Conservation (phyloP, 2,113 vertebrate genomes). For the Pampusana beccarii region DNA sequence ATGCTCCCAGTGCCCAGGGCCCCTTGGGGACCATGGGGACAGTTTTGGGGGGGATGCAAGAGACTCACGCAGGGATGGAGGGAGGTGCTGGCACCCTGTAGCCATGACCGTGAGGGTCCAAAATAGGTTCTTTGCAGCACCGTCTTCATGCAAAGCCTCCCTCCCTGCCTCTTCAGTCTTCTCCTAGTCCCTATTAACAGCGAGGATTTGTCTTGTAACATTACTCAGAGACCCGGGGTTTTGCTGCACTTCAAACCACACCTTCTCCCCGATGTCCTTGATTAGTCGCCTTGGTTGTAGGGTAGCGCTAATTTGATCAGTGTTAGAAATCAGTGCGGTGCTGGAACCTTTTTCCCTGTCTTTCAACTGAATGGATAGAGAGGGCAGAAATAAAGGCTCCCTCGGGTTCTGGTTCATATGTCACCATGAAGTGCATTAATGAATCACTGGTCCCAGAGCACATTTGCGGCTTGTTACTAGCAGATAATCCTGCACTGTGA, state of each 20-base stretch:
- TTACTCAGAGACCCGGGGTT: not conserved
- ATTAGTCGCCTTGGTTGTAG: conserved; percentile 39
- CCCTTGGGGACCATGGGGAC: fast-evolving
- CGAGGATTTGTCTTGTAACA: not conserved
- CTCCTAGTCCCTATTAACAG: not conserved
- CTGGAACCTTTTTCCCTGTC: conserved; percentile 52
- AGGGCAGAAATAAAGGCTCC: conserved; percentile 68
- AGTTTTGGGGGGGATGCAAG: not conserved
- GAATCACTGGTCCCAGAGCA: conserved; percentile 70
- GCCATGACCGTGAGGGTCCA: not conserved
- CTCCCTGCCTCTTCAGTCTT: not conserved
- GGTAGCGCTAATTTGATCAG: conserved; percentile 24
- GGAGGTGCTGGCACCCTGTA: not conserved
- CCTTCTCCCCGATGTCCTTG: not conserved
- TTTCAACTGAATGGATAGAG: conserved; percentile 59
- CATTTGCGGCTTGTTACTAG: conserved; percentile 64
- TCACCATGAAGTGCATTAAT: conserved; percentile 70
- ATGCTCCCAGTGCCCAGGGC: not conserved
- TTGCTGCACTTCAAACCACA: not conserved
- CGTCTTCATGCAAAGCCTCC: not conserved
- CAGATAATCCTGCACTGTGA: conserved; percentile 68
- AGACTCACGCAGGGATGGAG: fast-evolving
- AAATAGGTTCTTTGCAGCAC: not conserved
- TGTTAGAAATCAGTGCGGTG: not conserved
- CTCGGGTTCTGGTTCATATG: conserved; percentile 67